These are phyloP conservation scores for Dinocampus coccinellae DNA, from an alignment of 2,888 invertebrate species.

Conservation along the genomic window DNA sequence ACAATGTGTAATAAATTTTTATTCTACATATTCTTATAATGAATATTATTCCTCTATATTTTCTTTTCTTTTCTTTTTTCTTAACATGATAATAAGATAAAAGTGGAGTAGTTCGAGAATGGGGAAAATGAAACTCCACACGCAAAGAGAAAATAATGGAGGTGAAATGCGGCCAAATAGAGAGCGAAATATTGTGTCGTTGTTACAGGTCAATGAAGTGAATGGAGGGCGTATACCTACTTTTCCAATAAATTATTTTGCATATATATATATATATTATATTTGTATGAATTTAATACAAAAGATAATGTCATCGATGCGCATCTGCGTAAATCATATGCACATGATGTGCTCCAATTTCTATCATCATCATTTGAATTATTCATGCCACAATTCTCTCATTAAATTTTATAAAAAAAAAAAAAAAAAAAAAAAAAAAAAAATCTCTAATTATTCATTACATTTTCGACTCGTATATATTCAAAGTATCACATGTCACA, in stretches of 20 bases:
- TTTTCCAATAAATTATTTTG: constrained; percentile 24
- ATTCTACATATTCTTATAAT: constrained; percentile 9
- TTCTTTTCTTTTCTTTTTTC: no score
- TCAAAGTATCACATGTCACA: neutral
- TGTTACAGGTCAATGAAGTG: constrained; percentile 33
- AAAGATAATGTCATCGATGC: constrained; percentile 1
- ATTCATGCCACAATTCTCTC: constrained; percentile 15
- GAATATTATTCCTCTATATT: neutral
- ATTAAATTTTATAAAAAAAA: constrained; percentile 14
- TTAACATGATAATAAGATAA: constrained; percentile 12
- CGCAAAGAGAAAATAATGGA: constrained; percentile 29
- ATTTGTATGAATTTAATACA: constrained; percentile 3
- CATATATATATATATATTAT: constrained; percentile 8
- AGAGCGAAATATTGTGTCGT: constrained; percentile 25
- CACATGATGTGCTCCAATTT: neutral
- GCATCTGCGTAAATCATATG: neutral
- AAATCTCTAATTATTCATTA: neutral
- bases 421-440: neutral
- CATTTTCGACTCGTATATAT: no score
- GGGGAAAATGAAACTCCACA: constrained; percentile 12
- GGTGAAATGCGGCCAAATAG: constrained; percentile 40
- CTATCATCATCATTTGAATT: constrained; percentile 3
- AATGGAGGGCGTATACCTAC: constrained; percentile 12
- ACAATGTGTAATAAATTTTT: no score
- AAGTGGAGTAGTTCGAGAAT: constrained; percentile 29